These are phyloP conservation scores for Leuciscus idus DNA, from an alignment of 2,113 vertebrate genomes.

Conservation along the genomic window DNA sequence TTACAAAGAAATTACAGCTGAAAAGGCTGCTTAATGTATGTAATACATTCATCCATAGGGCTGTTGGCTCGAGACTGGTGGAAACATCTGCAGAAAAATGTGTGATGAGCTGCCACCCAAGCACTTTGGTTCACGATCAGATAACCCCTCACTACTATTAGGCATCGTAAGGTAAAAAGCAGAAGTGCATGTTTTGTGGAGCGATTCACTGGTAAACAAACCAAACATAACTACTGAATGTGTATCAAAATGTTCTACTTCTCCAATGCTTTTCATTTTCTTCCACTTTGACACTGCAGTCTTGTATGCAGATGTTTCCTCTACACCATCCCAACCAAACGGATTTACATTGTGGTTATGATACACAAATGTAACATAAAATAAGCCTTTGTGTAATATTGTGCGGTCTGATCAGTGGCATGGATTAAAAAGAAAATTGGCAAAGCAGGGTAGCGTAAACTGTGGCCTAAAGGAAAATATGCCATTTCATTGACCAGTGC, in stretches of 20 bases:
- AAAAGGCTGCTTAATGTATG: conserved; percentile 76
- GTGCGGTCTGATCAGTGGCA: conserved; percentile 60
- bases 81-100: conserved; percentile 70
- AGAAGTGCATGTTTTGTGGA: conserved; percentile 28
- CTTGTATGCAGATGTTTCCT: conserved; percentile 59
- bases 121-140: conserved; percentile 57
- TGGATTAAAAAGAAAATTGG: conserved; percentile 48
- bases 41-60: conserved; percentile 81
- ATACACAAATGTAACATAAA: conserved; percentile 44
- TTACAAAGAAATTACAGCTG: conserved; percentile 64
- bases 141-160: conserved; percentile 48
- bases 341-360: conserved; percentile 47
- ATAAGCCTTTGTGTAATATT: conserved; percentile 60
- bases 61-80: conserved; percentile 68
- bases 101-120: conserved; percentile 52
- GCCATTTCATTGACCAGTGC: conserved; percentile 68
- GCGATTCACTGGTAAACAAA: conserved; percentile 26
- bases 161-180: conserved; percentile 40
- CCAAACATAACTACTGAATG: not conserved
- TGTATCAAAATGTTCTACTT: conserved; percentile 7
- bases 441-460: conserved; percentile 54
- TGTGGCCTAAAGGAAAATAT: conserved; percentile 59
- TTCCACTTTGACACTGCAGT: conserved; percentile 71
- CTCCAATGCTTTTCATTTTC: conserved; percentile 7
- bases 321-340: conserved; percentile 50